Base-by-base conservation (phyloP, 2,113 vertebrate species). In the Amblyopsis rosae region DNA sequence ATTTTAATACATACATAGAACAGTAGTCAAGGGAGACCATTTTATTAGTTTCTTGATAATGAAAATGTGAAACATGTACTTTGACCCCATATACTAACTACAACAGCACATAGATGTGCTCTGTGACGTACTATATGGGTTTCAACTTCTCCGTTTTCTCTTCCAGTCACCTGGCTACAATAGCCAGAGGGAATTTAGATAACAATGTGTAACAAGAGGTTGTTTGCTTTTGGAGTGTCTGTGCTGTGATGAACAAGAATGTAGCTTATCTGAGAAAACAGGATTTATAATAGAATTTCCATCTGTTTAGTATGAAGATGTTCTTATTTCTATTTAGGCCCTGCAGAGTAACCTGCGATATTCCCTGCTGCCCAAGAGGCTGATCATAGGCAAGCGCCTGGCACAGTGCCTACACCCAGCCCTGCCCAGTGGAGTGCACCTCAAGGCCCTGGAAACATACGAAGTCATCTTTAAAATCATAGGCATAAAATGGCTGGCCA, bases 401-500 rank as follows among this genome's bases (percentile, higher is more conserved):
- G 95, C 98, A 19, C 98, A 99, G 69, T 99, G 98, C 68, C 75
- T 99, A 70, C 98, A 99, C 66, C 98, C 98, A 0, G 97, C 97
- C 35, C 90, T 99, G 74, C 98, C 98, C 63, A 99, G 95, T 8
- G 98, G 98, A 0, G 98, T 99, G 26, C 98, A 99, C 81, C 88
- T 99, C 15, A 99, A 99, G 76, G 98, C 97, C 32, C 86, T 99
- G 12, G 98, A 99, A 83, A 98, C 96, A 16, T 99, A 99, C 4
- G 98, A 99, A 82, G 93, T 99, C 49, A 95, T 99, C 88, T 99
- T 99, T 64, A 99, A 99, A 90, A 99, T 99, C 50, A 97, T 99
- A 19, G 97, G 98, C 10, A 97, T 95, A 70, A 98, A 96, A 94
- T 94, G 90, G 91, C 93, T 99, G 48, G 90, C 95, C 75, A 96